Evolutionary conservation across 2,797 vertebrate genomes (phyloP).

Genomic region (Pseudotriccus pelzelni): DNA sequence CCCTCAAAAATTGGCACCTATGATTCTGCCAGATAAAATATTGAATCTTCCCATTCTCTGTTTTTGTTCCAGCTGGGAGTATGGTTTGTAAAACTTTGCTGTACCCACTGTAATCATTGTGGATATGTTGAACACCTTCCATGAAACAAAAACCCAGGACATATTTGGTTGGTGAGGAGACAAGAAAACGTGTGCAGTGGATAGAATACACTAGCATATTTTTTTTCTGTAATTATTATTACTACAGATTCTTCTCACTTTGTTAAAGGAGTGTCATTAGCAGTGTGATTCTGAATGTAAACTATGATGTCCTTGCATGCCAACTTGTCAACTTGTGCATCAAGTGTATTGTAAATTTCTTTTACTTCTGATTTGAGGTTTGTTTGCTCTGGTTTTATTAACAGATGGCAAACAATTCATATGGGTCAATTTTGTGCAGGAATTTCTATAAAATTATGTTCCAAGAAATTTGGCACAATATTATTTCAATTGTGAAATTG

Average conservation of each 20-base stretch:
- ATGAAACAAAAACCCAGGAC: background rate
- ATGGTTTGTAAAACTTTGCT: background rate
- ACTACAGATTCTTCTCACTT: background rate
- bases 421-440: background rate
- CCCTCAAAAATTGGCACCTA: background rate
- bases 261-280: background rate
- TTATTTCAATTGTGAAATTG: conserved; percentile 25
- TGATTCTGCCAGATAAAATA: background rate
- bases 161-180: background rate
- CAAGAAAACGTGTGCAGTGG: background rate
- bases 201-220: background rate
- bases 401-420: background rate
- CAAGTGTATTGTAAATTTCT: background rate
- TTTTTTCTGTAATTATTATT: background rate
- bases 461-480: conserved; percentile 10
- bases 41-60: background rate
- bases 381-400: background rate
- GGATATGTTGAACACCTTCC: background rate
- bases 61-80: background rate
- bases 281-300: background rate
- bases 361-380: background rate
- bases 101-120: background rate
- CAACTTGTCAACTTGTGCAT: background rate
- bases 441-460: conserved; percentile 1
- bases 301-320: background rate